phyloP scores from a whole-genome alignment of 2,888 invertebrate genomes.

The Drepana falcataria region DNA sequence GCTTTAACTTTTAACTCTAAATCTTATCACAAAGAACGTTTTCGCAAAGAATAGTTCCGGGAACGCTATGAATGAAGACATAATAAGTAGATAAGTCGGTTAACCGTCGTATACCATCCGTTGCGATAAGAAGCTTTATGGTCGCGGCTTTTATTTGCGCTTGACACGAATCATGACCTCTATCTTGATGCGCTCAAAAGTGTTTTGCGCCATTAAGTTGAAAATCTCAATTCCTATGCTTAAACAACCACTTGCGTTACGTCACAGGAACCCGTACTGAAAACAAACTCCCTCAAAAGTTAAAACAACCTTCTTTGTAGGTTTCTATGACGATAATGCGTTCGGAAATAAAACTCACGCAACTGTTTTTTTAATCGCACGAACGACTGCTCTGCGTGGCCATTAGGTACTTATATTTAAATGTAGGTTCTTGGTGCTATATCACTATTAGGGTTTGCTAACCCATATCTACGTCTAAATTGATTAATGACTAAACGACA shows the following conservation, averaged over 20 bases:
- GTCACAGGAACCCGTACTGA: neutral
- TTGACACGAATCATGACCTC: slow-evolving; percentile 56
- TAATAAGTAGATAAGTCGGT: slow-evolving; percentile 48
- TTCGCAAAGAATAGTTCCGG: slow-evolving; percentile 18
- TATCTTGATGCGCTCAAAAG: slow-evolving; percentile 44
- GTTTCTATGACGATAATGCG: no score
- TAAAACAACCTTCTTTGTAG: no score
- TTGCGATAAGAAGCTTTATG: slow-evolving; percentile 60
- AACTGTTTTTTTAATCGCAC: slow-evolving; percentile 6
- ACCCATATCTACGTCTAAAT: neutral
- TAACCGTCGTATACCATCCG: slow-evolving; percentile 41
- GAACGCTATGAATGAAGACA: slow-evolving; percentile 33
- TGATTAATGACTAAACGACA: no score
- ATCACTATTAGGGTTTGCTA: neutral
- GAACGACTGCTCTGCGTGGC: neutral
- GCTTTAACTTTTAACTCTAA: slow-evolving; percentile 4
- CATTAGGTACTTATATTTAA: no score
- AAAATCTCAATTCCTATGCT: slow-evolving; percentile 6
- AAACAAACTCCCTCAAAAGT: no score
- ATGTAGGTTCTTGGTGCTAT: no score
- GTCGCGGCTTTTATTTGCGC: slow-evolving; percentile 58
- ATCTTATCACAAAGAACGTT: slow-evolving; percentile 10
- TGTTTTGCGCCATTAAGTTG: slow-evolving; percentile 27
- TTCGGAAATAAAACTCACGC: neutral
- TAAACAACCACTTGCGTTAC: neutral